Percentiles rank a stretch among this genome's conserved stretches.
Conservation (phyloP, 2,797 vertebrate species). For the Taeniopygia guttata region DNA sequence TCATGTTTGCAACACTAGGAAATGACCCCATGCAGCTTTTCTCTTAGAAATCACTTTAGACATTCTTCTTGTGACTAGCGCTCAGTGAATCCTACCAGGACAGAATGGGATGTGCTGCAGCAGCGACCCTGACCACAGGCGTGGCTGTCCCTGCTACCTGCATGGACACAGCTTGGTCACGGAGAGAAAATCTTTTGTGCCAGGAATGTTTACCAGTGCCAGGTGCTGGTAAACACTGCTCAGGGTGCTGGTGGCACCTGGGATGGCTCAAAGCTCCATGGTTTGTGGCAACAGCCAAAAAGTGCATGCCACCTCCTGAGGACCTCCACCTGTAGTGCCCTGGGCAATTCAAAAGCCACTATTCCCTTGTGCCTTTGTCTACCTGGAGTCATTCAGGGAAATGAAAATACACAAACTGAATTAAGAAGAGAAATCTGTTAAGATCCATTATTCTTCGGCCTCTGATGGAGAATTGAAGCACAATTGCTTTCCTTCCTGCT, state of each 20-base stretch:
- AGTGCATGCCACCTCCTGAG: not conserved
- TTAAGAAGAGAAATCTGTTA: not conserved
- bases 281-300: rapidly evolving
- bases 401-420: not conserved
- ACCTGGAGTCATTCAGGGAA: not conserved
- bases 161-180: rapidly evolving
- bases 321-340: not conserved
- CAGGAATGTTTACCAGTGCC: not conserved
- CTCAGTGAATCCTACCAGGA: not conserved
- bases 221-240: not conserved
- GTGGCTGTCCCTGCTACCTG: not conserved
- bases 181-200: not conserved
- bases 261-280: not conserved
- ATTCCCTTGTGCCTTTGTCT: not conserved
- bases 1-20: not conserved
- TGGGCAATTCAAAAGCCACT: not conserved
- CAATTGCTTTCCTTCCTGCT: not conserved
- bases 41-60: not conserved
- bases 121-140: too few relatives aligned
- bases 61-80: not conserved
- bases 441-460: not conserved
- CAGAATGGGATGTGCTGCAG: too few relatives aligned
- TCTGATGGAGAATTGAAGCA: not conserved
- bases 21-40: not conserved
- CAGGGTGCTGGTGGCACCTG: not conserved